Base-by-base conservation (phyloP, 1,140 invertebrate genomes). In the Diplogasteroides magnus region DNA sequence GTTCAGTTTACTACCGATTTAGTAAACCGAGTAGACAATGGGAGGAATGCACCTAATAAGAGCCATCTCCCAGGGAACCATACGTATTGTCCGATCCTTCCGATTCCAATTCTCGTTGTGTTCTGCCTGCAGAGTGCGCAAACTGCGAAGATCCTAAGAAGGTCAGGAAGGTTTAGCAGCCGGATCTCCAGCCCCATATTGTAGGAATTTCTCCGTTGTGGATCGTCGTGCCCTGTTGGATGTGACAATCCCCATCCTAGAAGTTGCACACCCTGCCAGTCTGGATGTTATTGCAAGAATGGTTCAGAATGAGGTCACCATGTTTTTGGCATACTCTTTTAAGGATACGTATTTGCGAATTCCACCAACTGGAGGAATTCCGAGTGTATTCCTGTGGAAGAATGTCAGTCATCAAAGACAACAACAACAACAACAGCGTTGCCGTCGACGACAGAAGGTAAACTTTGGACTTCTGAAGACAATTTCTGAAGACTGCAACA, bases 221-320 rank as follows among this genome's bases (percentile, higher is more conserved):
- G 64, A 25, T 71, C 67, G 28, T 72, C 70, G 11, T 72, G 70
- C 37, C 70, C 70, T 15, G 61, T 72, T 25, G 70, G 70, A 67
- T 72, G 70, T 48, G 70, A 72, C 28, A 72, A 72, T 37, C 64
- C 64, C 1, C 65, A 67, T 59, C 70, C 70, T 2, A 72, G 58
- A 25, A 67, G 61, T 26, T 72, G 70, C 48, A 68, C 70, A 25
- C 70, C 70, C 2, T 72, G 70, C 23, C 48, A 60, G 25, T 58
- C 64, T 31, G 70, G 70, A 26, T 72, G 70, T 23, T 72, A 67
- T 64, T 72, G 70, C 59, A 67, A 65, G 31, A 72, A 72, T 57
- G 70, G 66, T 68, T n/a, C 13, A 64, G 28, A 11, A 66, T 66
- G 1, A 11, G 19, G 6, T 31, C 15, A 65, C 57, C 1, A 14